Evolutionary conservation across 2,888 invertebrate genomes (phyloP).

Genomic region (Agrypnus murinus): DNA sequence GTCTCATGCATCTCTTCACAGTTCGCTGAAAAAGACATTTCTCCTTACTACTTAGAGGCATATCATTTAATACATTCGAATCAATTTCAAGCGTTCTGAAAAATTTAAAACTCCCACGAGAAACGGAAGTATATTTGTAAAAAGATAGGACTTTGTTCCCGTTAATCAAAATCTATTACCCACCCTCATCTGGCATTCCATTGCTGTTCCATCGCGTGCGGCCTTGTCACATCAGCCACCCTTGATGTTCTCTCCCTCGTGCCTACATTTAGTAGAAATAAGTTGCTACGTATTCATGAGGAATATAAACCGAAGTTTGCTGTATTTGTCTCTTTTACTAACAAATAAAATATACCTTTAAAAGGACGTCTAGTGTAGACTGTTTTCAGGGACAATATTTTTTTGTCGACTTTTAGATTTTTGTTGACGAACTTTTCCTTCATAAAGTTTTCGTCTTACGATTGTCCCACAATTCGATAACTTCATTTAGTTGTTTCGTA

Average conservation of each 20-base stretch:
- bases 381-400: too few species aligned
- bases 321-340: neutral
- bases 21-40: conserved; percentile 15
- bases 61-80: conserved; percentile 31
- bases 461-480: too few species aligned
- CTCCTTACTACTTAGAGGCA: neutral
- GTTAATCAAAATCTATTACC: conserved; percentile 36
- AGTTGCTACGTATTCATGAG: conserved; percentile 26
- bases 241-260: conserved; percentile 17
- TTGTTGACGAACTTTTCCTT: neutral
- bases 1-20: conserved; percentile 9
- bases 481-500: too few species aligned
- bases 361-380: too few species aligned
- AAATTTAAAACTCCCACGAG: conserved; percentile 25
- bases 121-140: conserved; percentile 15
- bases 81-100: conserved; percentile 16
- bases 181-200: conserved; percentile 29
- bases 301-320: conserved; percentile 15
- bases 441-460: neutral
- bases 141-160: conserved; percentile 31
- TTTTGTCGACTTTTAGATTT: too few species aligned
- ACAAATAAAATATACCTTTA: too few species aligned
- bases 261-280: conserved; percentile 27
- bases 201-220: conserved; percentile 21
- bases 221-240: conserved; percentile 31